Evolutionary conservation across 2,888 invertebrate species (phyloP).

Genomic region (Ectemnius cavifrons): DNA sequence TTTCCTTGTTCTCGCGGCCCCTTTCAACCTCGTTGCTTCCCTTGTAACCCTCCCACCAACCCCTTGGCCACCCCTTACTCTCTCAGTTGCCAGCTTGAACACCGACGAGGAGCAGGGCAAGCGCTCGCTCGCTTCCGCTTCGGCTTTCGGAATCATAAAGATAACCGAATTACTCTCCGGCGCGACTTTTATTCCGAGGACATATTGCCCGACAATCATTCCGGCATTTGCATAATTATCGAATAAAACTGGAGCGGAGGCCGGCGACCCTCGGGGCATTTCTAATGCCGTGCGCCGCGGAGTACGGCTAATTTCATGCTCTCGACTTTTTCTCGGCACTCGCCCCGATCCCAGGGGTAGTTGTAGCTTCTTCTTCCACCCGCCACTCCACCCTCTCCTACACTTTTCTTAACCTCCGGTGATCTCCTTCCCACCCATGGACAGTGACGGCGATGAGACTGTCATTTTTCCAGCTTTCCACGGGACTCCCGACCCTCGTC

Average conservation of each 20-base stretch:
- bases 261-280: slow-evolving; percentile 47
- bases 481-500: slow-evolving; percentile 34
- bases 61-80: slow-evolving; percentile 39
- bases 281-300: slow-evolving; percentile 55
- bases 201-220: slow-evolving; percentile 78
- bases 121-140: slow-evolving; percentile 34
- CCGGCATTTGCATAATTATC: slow-evolving; percentile 77
- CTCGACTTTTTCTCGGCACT: slow-evolving; percentile 54
- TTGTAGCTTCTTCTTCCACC: slow-evolving; percentile 9
- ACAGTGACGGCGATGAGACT: not conserved
- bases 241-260: slow-evolving; percentile 69
- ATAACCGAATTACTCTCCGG: slow-evolving; percentile 74
- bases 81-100: no score
- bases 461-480: not conserved
- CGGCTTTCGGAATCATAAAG: slow-evolving; percentile 73
- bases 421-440: not conserved
- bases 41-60: not conserved
- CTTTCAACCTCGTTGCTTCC: slow-evolving; percentile 14
- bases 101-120: no score
- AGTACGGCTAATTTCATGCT: slow-evolving; percentile 71
- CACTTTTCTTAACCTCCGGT: not conserved
- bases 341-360: slow-evolving; percentile 33
- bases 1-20: slow-evolving; percentile 8
- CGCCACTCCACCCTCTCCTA: no score
- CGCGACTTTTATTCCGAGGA: slow-evolving; percentile 75